Percentiles rank a stretch among this genome's conserved stretches.
These are phyloP conservation scores for Stenchaetothrips biformis DNA, from an alignment of 2,888 invertebrate genomes.

Conservation along the genomic window DNA sequence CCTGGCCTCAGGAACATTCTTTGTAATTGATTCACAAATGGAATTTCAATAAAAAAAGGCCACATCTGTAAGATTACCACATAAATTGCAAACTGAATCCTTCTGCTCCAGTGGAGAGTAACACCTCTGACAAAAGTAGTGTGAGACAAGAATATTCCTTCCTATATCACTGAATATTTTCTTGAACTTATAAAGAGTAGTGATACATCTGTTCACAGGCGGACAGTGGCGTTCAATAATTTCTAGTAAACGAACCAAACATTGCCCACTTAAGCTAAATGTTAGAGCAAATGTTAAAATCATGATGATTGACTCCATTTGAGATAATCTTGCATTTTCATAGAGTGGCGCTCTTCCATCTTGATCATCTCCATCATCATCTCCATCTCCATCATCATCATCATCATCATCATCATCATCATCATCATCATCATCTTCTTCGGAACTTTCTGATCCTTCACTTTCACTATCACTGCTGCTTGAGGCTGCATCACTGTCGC, in stretches of 20 bases:
- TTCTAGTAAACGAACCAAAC: background rate
- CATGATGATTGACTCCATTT: conserved; percentile 8
- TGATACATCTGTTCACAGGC: background rate
- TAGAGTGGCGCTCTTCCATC: background rate
- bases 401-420: background rate
- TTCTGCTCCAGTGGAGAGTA: background rate
- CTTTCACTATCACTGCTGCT: conserved; percentile 15
- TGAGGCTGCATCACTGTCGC: no score
- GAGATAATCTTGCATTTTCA: background rate
- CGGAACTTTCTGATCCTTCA: background rate
- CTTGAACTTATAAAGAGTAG: background rate
- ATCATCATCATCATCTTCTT: background rate
- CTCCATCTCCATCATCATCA: background rate
- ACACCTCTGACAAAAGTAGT: background rate
- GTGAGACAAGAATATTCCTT: background rate
- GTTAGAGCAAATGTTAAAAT: background rate
- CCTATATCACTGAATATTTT: background rate
- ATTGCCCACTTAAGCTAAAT: background rate
- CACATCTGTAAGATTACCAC: background rate
- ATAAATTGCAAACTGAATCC: background rate
- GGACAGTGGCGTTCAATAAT: background rate
- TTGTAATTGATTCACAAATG: background rate
- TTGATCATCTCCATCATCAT: background rate
- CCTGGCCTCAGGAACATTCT: background rate
- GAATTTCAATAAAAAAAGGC: background rate